Evolutionary conservation across 2,797 vertebrate species (phyloP).

Genomic region (Hybognathus amarus): DNA sequence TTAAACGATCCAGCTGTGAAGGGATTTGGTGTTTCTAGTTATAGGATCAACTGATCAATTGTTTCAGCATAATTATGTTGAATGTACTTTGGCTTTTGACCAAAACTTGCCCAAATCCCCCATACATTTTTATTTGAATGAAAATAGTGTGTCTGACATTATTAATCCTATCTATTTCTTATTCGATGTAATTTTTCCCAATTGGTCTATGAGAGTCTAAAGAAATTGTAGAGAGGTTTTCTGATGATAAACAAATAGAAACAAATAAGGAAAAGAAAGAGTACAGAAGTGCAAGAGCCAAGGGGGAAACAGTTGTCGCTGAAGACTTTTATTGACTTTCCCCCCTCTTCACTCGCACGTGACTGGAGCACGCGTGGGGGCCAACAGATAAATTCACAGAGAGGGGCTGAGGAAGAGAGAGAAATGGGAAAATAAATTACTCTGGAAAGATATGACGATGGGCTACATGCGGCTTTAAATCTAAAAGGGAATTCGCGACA

Average conservation of each 20-base stretch:
- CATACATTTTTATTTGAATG: background rate
- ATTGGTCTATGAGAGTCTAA: background rate
- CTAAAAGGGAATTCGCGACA: constrained; percentile 82
- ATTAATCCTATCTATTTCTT: background rate
- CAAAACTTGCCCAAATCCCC: background rate
- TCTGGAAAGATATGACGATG: constrained; percentile 91
- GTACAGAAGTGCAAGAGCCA: constrained; percentile 79
- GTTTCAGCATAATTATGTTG: background rate
- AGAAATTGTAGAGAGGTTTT: constrained; percentile 70
- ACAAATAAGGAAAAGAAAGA: constrained; percentile 74
- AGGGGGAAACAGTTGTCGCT: constrained; percentile 83
- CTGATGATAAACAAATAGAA: constrained; percentile 77
- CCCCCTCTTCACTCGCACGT: constrained; percentile 74
- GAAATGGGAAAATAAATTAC: constrained; percentile 96
- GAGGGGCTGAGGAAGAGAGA: constrained; percentile 83
- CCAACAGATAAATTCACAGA: constrained; percentile 78
- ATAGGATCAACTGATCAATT: background rate
- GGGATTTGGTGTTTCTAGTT: constrained; percentile 1
- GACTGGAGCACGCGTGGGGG: constrained; percentile 70
- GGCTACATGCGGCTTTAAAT: constrained; percentile 86
- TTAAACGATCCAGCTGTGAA: constrained; percentile 26
- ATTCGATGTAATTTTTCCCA: background rate
- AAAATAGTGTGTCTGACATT: background rate
- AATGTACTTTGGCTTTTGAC: background rate
- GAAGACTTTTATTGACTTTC: constrained; percentile 85